phyloP scores from a whole-genome alignment of 2,888 invertebrate genomes.

The Gnatocerus cornutus region DNA sequence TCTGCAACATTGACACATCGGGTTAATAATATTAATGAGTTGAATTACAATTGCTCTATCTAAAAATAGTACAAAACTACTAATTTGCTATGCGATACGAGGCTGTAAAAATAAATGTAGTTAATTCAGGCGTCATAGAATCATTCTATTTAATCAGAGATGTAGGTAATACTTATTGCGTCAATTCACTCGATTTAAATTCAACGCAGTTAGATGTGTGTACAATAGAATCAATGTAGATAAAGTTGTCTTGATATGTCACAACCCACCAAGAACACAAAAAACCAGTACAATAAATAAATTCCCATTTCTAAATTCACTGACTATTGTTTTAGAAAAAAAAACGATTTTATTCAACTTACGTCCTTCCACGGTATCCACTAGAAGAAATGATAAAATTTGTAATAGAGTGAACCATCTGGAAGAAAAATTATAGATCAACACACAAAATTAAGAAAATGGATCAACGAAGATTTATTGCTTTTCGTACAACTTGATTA shows the following conservation, averaged over 20 bases:
- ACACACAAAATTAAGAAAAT: no score
- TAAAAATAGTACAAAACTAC: background rate
- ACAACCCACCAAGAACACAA: conserved; percentile 3
- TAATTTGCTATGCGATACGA: no score
- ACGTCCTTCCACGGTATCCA: conserved; percentile 10
- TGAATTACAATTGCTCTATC: background rate
- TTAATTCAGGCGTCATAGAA: no score
- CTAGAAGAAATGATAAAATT: conserved; percentile 1
- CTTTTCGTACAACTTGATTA: no score
- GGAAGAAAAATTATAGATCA: background rate
- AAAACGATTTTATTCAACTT: conserved; percentile 3
- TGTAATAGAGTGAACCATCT: conserved; percentile 9
- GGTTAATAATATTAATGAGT: background rate
- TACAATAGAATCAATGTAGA: background rate
- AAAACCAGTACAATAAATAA: background rate
- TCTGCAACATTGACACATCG: conserved; percentile 12
- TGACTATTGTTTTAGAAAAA: background rate
- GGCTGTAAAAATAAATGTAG: no score
- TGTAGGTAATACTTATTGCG: conserved; percentile 5
- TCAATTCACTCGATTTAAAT: background rate
- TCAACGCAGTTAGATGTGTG: background rate
- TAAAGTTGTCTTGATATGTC: conserved; percentile 2
- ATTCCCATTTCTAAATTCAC: background rate
- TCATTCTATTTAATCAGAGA: no score
- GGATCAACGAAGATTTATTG: no score